Evolutionary conservation across 92 coral and sea anemone genomes (phyloP).

Genomic region (Actinostola sp.): DNA sequence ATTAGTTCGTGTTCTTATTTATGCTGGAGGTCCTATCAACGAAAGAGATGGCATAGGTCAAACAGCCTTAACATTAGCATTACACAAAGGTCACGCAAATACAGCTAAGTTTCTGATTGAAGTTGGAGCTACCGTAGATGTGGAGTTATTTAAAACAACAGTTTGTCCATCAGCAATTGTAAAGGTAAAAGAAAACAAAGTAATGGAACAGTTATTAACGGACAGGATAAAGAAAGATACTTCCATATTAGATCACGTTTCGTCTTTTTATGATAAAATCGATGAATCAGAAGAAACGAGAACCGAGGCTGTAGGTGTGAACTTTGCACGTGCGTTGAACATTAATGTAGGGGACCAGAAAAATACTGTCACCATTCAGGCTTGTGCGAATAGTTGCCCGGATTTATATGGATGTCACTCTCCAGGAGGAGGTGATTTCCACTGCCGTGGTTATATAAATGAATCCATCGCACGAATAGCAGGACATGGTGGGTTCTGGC

Average conservation of each 20-base stretch:
- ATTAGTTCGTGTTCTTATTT: constrained; percentile 22
- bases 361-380: constrained; percentile 47
- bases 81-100: constrained; percentile 21
- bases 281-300: not conserved
- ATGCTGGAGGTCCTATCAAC: constrained; percentile 36
- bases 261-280: not conserved
- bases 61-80: constrained; percentile 46
- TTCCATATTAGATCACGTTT: not conserved
- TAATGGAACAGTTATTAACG: not conserved
- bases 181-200: not conserved
- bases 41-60: constrained; percentile 51
- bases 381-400: constrained; percentile 51
- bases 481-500: constrained; percentile 45
- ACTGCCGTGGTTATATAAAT: constrained; percentile 53
- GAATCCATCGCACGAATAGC: constrained; percentile 46
- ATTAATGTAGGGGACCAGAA: constrained; percentile 61
- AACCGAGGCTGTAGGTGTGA: not conserved
- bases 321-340: constrained; percentile 26
- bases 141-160: not conserved
- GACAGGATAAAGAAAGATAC: not conserved
- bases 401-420: constrained; percentile 43
- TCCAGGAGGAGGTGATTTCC: constrained; percentile 56
- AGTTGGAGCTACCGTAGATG: constrained; percentile 20
- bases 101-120: constrained; percentile 34
- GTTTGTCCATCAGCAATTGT: constrained; percentile 26